phyloP scores from a whole-genome alignment of 1,140 invertebrate species.

The Heliconius congener region DNA sequence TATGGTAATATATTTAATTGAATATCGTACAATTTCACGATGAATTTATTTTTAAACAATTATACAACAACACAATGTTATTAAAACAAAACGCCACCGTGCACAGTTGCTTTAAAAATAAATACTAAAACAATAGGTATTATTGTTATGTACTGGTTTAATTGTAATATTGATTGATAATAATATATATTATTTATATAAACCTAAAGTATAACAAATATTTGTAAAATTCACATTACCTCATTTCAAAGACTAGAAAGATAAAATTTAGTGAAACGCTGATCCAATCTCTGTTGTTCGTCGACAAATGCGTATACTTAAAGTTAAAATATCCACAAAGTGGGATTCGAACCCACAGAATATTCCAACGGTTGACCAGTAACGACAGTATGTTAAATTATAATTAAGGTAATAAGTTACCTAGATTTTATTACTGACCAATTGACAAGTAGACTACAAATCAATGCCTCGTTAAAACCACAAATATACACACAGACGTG shows the following conservation, averaged over 20 bases:
- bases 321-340: not conserved
- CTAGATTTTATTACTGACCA: not conserved
- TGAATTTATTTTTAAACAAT: constrained; percentile 9
- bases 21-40: not conserved
- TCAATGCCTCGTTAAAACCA: constrained; percentile 38
- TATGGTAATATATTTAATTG: not conserved
- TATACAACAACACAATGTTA: constrained; percentile 15
- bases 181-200: not conserved
- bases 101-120: constrained; percentile 11
- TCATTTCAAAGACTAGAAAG: not conserved
- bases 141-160: not conserved
- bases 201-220: not conserved
- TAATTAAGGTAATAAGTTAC: not conserved
- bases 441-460: constrained; percentile 30
- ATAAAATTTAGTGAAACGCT: not conserved
- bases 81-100: constrained; percentile 16
- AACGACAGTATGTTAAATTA: not conserved
- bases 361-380: not conserved
- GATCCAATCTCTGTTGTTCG: not conserved
- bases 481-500: constrained; percentile 34
- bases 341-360: not conserved
- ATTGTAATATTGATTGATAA: not conserved
- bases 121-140: constrained; percentile 2
- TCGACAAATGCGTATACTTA: not conserved
- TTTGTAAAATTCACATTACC: not conserved